Base-by-base conservation (phyloP, 2,888 invertebrate genomes). In the Meta bourneti region DNA sequence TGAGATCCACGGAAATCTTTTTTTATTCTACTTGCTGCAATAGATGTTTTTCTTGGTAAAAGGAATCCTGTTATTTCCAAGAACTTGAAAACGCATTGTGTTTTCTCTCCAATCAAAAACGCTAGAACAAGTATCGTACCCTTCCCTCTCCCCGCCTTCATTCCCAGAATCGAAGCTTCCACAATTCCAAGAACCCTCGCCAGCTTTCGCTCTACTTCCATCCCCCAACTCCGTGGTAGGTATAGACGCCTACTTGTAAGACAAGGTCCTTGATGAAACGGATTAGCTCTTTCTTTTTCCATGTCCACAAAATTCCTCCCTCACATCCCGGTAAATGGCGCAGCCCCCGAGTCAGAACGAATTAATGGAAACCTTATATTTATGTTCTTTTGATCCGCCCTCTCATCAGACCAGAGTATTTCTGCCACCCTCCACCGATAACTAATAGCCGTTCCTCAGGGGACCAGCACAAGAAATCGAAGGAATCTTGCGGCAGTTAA, bases 281-380 rank as follows among this genome's bases (percentile, higher is more conserved):
- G 61, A 61, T 61, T 8, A 61, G 61, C 8, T 61, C 61, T 61
- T 61, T 61, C 11, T 61, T 34, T 34, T 4, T 61, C 61, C 61
- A 61, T 61, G 11, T 61, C 61, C 61, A 11, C 9, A 16, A 34
- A 34, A 34, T 34, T 16, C 61, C 61, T 0, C 61, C 61, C 61
- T 9, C 61, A 11, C 13, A 11, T 9, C 9, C 13, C 8, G 11
- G n/a, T 48, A 49, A 77, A 48, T 49, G n/a, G 77, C 52, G 20
- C 16, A 77, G n/a, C n/a, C 49, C 16, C 16, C 54, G 16, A 20
- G 79, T 61, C 79, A 34, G 49, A 61, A 83, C 52, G 20, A 83
- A 83, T 83, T 83, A 72, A 83, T 72, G 83, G 83, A 83, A 83
- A 51, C 71, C 72, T 83, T 83, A 54, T 86, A 86, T 86, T 86